Evolutionary conservation across 1,140 invertebrate genomes (phyloP).

Genomic region (Diprion similis): DNA sequence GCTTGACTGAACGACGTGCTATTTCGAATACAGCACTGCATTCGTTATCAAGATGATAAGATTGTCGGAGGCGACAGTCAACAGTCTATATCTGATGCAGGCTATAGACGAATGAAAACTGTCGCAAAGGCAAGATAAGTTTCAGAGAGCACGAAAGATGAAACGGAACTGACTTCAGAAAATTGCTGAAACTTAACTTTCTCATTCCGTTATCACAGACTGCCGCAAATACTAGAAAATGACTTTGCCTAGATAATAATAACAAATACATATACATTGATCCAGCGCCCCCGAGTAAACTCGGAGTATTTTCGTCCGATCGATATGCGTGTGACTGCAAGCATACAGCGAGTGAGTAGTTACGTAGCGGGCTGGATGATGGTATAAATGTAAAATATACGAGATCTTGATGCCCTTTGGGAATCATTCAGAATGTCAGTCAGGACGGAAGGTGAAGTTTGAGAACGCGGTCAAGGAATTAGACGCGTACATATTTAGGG

Average conservation of each 20-base stretch:
- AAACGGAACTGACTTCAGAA: no score
- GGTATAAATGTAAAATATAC: background rate
- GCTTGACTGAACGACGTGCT: no score
- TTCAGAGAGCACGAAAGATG: no score
- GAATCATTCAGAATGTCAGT: background rate
- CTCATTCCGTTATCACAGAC: no score
- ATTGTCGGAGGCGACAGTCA: no score
- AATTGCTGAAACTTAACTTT: no score
- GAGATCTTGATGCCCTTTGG: background rate
- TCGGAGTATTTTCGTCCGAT: background rate
- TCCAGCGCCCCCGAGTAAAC: background rate
- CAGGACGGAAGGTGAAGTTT: background rate
- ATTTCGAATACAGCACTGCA: no score
- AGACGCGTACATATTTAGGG: background rate
- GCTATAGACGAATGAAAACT: no score
- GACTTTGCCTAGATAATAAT: background rate
- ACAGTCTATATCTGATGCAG: no score
- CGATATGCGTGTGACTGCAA: background rate
- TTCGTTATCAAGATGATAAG: no score
- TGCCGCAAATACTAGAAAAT: no score
- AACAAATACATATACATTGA: background rate
- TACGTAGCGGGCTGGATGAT: background rate
- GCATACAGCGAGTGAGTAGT: background rate
- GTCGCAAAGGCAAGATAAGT: no score
- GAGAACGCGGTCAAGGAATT: background rate